A percentile compares a stretch with the other conserved stretches of the same genome.
Conservation (phyloP, 2,888 invertebrate species). For the Pristionchus arcanus region DNA sequence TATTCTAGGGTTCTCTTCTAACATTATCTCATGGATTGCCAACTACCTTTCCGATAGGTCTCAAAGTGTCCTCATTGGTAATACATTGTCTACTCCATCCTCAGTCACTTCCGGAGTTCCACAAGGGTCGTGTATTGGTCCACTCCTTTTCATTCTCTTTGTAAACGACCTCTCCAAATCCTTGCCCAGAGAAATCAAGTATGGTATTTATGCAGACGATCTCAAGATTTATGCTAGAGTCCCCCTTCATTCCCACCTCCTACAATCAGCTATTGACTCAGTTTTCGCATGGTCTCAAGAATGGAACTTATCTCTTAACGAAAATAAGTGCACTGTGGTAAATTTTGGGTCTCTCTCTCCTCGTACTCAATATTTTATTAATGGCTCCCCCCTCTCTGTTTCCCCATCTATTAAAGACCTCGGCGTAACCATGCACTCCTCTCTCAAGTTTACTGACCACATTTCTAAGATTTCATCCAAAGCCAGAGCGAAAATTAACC, state of each 20-base stretch:
- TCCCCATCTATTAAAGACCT: neutral
- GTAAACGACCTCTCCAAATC: neutral
- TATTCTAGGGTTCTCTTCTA: too few species aligned
- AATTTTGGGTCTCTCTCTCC: neutral
- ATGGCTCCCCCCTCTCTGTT: neutral
- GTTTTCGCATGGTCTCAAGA: neutral
- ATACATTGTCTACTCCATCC: neutral
- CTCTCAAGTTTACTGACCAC: neutral
- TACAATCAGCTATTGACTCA: neutral
- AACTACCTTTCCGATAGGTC: too few species aligned
- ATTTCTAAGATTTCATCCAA: neutral
- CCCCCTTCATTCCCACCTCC: neutral
- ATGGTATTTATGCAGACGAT: too few species aligned
- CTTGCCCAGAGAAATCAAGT: too few species aligned
- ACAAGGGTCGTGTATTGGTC: neutral
- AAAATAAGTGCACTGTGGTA: neutral
- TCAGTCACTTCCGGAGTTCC: neutral
- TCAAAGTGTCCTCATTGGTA: too few species aligned
- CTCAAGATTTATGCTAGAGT: neutral
- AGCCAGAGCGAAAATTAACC: neutral
- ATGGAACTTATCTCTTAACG: conserved; percentile 1
- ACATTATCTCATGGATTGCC: too few species aligned
- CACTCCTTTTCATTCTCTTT: neutral
- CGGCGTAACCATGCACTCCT: neutral
- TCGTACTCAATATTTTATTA: neutral